Evolutionary conservation across 2,888 invertebrate species (phyloP).

Genomic region (Toxonevra muliebris): DNA sequence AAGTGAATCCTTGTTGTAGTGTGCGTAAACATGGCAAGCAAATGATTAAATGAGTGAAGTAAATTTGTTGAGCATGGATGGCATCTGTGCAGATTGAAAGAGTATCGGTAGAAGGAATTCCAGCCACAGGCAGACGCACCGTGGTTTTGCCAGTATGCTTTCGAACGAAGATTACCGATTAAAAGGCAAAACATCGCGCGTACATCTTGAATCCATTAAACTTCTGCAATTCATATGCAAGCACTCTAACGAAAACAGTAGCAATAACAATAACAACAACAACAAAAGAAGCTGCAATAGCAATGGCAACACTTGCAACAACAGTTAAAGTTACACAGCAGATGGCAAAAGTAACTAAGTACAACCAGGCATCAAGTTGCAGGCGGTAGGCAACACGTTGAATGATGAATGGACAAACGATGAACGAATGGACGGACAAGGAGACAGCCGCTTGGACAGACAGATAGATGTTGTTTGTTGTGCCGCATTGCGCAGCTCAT

Average conservation of each 20-base stretch:
- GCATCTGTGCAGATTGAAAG: background rate
- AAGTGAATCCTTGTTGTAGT: slow-evolving; percentile 10
- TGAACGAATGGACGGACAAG: background rate
- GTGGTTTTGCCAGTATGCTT: background rate
- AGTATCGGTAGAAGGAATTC: background rate
- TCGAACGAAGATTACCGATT: slow-evolving; percentile 16
- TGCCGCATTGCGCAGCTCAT: slow-evolving; percentile 12
- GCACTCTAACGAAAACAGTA: background rate
- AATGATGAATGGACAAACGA: background rate
- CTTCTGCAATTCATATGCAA: slow-evolving; percentile 14
- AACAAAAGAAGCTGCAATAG: background rate
- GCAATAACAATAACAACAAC: slow-evolving; percentile 12
- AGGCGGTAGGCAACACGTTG: background rate
- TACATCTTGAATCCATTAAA: slow-evolving; percentile 26
- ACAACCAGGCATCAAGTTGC: background rate
- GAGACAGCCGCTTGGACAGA: background rate
- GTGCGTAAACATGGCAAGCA: slow-evolving; percentile 13
- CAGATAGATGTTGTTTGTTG: slow-evolving; percentile 3
- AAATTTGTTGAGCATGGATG: background rate
- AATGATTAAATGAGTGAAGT: background rate
- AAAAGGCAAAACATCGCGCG: slow-evolving; percentile 26
- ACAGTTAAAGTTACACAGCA: background rate
- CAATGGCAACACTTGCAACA: background rate
- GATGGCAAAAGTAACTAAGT: background rate
- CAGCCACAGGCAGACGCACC: background rate